Conservation (phyloP, 2,113 vertebrate species). For the Peromyscus polionotus region DNA sequence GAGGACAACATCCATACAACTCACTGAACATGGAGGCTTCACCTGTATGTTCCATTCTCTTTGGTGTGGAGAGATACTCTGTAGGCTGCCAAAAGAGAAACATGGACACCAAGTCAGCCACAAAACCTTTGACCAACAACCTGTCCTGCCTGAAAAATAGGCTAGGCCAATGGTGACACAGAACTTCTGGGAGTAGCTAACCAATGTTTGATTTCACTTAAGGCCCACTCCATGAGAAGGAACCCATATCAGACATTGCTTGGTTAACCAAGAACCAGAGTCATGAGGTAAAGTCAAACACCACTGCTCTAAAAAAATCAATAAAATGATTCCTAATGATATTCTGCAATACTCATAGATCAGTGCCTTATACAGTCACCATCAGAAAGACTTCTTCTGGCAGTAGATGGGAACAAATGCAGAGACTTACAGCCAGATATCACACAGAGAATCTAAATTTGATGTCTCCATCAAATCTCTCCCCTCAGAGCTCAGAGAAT, state of each 20-base stretch:
- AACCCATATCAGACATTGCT: not conserved
- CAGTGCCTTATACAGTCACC: not conserved
- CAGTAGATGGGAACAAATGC: not conserved
- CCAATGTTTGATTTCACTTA: not conserved
- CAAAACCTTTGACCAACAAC: not conserved
- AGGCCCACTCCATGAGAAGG: not conserved
- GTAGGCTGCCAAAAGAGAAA: not conserved
- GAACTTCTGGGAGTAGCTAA: not conserved
- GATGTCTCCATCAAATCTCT: not conserved
- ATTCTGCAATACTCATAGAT: not conserved
- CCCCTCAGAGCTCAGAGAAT: not conserved
- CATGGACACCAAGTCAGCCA: not conserved
- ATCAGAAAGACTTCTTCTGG: not conserved
- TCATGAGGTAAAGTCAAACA: not conserved
- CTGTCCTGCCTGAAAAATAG: not conserved
- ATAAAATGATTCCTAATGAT: not conserved
- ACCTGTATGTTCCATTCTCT: not conserved
- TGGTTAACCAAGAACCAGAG: not conserved
- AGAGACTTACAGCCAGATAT: not conserved
- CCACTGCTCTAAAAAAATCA: not conserved
- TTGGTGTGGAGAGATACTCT: not conserved
- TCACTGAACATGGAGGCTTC: not conserved
- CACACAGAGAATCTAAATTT: not conserved
- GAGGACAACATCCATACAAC: not conserved
- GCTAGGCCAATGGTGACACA: not conserved